These are phyloP conservation scores for Conus ventricosus DNA, from an alignment of 1,140 invertebrate genomes.

Conservation along the genomic window DNA sequence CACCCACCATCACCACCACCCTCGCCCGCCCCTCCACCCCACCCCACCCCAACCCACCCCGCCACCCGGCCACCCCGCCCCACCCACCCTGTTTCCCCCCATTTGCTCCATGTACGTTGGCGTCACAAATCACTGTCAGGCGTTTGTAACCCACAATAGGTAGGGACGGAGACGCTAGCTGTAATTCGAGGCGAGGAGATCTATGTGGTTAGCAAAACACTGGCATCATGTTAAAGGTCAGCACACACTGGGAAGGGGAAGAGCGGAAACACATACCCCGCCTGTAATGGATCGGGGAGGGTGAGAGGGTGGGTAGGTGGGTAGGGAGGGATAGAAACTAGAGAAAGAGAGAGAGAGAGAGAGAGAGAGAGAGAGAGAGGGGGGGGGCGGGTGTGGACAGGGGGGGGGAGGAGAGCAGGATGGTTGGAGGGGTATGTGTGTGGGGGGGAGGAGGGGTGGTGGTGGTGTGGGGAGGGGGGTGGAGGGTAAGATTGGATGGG, in stretches of 20 bases:
- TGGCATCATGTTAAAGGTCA: conserved; percentile 31
- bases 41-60: background rate
- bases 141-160: conserved; percentile 24
- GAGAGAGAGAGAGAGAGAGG: background rate
- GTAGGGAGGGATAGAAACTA: background rate
- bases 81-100: background rate
- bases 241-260: background rate
- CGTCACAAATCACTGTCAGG: conserved; percentile 30
- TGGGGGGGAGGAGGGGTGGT: no score
- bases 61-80: background rate
- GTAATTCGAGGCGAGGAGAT: conserved; percentile 29
- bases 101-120: background rate
- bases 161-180: background rate
- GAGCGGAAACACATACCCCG: background rate
- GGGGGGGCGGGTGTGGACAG: background rate
- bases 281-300: conserved; percentile 11
- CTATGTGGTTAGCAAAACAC: conserved; percentile 32
- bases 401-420: background rate
- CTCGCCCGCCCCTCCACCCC: background rate
- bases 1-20: background rate
- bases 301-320: background rate
- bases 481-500: no score
- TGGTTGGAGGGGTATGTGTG: background rate
- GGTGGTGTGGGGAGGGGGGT: no score
- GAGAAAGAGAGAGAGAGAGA: background rate